These are phyloP conservation scores for Lithophane socia DNA, from an alignment of 2,888 invertebrate species.

Conservation along the genomic window DNA sequence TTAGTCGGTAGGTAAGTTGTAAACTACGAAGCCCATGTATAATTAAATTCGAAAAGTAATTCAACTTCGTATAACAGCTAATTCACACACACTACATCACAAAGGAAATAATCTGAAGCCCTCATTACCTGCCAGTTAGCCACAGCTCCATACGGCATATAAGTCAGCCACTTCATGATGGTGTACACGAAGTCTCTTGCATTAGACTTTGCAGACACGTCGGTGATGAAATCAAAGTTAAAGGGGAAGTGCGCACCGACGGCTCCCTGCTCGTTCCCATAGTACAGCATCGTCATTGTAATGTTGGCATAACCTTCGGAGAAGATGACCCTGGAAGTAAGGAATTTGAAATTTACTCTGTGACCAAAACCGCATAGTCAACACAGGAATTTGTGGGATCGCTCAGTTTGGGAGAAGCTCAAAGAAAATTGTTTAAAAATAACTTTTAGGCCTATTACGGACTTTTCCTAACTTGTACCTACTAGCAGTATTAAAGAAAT, in stretches of 20 bases:
- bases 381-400: background rate
- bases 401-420: background rate
- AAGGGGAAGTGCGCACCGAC: slow-evolving; percentile 92
- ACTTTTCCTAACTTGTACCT: slow-evolving; percentile 23
- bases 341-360: background rate
- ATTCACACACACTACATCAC: too few species aligned
- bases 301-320: slow-evolving; percentile 91
- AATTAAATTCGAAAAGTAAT: background rate
- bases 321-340: slow-evolving; percentile 87
- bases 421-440: slow-evolving; percentile 8
- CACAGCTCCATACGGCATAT: slow-evolving; percentile 89
- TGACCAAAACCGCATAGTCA: background rate
- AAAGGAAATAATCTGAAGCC: background rate
- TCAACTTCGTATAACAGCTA: background rate
- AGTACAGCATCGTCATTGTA: slow-evolving; percentile 90
- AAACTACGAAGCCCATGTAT: background rate
- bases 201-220: slow-evolving; percentile 83
- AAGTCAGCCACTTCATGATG: slow-evolving; percentile 90
- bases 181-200: slow-evolving; percentile 87
- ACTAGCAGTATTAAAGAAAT: slow-evolving; percentile 33
- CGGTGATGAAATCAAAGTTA: slow-evolving; percentile 91
- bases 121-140: slow-evolving; percentile 92
- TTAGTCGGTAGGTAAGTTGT: too few species aligned
- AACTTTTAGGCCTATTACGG: background rate
- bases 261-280: slow-evolving; percentile 85